Conservation (phyloP, 2,888 invertebrate species). For the Lutraria lutraria region DNA sequence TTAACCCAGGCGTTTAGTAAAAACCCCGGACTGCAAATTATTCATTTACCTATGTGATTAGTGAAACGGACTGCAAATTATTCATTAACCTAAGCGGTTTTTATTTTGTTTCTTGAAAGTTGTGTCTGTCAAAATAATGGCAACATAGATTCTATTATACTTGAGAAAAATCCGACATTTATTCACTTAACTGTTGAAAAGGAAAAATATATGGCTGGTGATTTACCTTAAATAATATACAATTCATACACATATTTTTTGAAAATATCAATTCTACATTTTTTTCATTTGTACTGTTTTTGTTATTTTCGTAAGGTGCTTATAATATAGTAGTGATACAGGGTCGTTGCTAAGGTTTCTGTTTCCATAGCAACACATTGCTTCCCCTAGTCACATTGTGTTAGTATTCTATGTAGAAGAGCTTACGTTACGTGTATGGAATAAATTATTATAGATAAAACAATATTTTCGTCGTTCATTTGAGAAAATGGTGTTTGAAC, state of each 20-base stretch:
- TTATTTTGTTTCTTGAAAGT: neutral
- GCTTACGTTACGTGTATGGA: neutral
- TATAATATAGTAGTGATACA: slow-evolving; percentile 32
- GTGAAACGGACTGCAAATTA: slow-evolving; percentile 12
- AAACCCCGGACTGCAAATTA: neutral
- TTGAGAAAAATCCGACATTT: no score
- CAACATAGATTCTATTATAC: no score
- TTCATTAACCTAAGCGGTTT: slow-evolving; percentile 16
- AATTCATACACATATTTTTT: no score
- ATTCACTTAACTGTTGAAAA: no score
- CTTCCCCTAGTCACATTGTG: slow-evolving; percentile 41
- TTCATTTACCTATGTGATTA: slow-evolving; percentile 17
- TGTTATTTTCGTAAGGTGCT: slow-evolving; percentile 35
- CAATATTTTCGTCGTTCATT: slow-evolving; percentile 3
- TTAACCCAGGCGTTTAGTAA: slow-evolving; percentile 2
- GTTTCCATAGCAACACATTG: slow-evolving; percentile 10
- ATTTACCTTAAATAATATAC: no score
- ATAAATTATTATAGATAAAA: slow-evolving; percentile 11
- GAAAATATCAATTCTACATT: no score
- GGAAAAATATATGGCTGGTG: no score
- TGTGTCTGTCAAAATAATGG: no score
- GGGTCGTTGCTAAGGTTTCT: slow-evolving; percentile 41
- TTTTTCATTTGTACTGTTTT: neutral
- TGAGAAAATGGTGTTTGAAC: neutral
- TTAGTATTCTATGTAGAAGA: slow-evolving; percentile 8